Base-by-base conservation (phyloP, 2,113 vertebrate genomes). In the Notothenia rossii region DNA sequence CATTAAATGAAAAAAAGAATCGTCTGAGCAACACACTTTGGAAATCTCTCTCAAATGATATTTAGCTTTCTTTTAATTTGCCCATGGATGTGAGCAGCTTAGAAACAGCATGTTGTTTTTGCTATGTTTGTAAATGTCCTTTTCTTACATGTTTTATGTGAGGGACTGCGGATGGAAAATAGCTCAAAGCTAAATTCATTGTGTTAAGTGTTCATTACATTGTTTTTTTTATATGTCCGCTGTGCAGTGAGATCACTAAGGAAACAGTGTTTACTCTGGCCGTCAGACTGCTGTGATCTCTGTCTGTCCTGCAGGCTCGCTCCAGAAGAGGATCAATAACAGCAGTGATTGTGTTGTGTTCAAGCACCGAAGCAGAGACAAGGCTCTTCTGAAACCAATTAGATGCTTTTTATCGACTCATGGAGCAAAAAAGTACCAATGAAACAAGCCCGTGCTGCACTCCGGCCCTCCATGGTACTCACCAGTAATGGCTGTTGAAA, bases 341-440 rank as follows among this genome's bases (percentile, higher is more conserved):
- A 22, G 56, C 79, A 53, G 70, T 86, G 88, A 89, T 91, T 90
- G 88, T 68, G 33, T 82, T 81, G 74, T 84, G 88, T 80, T 84
- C 49, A 60, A 65, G 86, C 75, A 61, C 56, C 71, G 45, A 68
- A 61, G 82, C 76, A 33, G 72, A 80, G 56, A 80, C 82, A 1
- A 81, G 72, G 68, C 62, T 81, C 85, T 83, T 66, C 86, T 88
- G 77, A 88, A 91, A 89, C 75, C 73, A 87, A 92, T 92, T 83
- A 88, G 88, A 86, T 70, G 61, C 81, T 86, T 88, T 88, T 82
- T 80, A 92, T 90, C 48, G 81, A 89, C 86, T 74, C 8, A 0
- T 72, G 68, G 61, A 78, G 71, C 65, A 86, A 83, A 86, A 83
- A 85, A 22, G 75, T 77, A 58, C 67, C 5, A 14, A 64, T 72